Percentiles rank a stretch among this genome's conserved stretches.
These are phyloP conservation scores for Scrobipalpa atriplicella DNA, from an alignment of 2,888 invertebrate genomes.

Conservation along the genomic window DNA sequence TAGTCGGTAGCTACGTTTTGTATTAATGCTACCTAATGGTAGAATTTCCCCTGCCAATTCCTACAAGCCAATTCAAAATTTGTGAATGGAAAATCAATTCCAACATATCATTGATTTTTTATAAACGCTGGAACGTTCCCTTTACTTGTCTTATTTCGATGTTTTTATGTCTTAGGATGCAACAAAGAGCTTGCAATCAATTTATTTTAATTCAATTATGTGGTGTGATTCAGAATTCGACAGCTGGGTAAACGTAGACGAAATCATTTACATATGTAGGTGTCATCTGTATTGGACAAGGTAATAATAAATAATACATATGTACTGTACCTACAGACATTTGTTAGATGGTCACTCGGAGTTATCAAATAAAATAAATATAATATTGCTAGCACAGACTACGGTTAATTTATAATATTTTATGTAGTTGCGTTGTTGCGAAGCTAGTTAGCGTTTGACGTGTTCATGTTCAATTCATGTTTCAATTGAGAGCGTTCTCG, in stretches of 20 bases:
- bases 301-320: too few relatives aligned
- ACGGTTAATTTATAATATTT: background rate
- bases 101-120: background rate
- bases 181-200: too few relatives aligned
- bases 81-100: background rate
- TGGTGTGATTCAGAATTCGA: too few relatives aligned
- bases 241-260: too few relatives aligned
- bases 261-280: too few relatives aligned
- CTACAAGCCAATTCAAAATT: background rate
- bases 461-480: slow-evolving; percentile 29
- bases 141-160: background rate
- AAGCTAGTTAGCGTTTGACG: slow-evolving; percentile 30
- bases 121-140: background rate
- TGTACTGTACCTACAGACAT: background rate
- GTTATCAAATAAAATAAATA: slow-evolving; percentile 8
- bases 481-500: slow-evolving; percentile 7
- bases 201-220: too few relatives aligned
- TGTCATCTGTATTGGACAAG: too few relatives aligned
- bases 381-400: slow-evolving; percentile 13
- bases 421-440: slow-evolving; percentile 8
- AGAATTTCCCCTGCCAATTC: background rate
- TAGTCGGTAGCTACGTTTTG: background rate
- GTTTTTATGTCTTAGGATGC: background rate
- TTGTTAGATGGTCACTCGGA: background rate
- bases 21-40: background rate